Percentiles rank a stretch among this genome's conserved stretches.
phyloP scores from a whole-genome alignment of 1,140 invertebrate species.

The Drosophila cardini region DNA sequence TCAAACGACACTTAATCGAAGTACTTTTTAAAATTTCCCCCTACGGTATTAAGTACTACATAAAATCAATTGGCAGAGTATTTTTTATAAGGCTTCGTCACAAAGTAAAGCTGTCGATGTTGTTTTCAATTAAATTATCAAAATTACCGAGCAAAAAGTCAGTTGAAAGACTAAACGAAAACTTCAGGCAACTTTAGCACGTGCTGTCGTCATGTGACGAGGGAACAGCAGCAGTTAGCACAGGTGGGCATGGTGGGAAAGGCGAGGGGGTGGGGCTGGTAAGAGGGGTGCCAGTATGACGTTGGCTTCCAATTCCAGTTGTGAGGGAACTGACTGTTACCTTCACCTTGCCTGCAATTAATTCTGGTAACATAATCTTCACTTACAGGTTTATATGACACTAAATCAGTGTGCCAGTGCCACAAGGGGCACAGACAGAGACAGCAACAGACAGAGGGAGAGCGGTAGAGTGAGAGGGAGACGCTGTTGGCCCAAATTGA shows the following conservation, averaged over 20 bases:
- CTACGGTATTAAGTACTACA: conserved; percentile 6
- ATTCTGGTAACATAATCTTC: conserved; percentile 83
- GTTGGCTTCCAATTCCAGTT: conserved; percentile 17
- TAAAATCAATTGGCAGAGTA: conserved; percentile 72
- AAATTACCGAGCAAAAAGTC: conserved; percentile 51
- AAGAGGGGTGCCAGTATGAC: not conserved
- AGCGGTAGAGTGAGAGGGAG: not conserved
- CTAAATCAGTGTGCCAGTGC: conserved; percentile 71
- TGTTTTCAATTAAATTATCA: conserved; percentile 82
- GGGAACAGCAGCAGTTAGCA: conserved; percentile 29
- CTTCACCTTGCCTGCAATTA: conserved; percentile 80
- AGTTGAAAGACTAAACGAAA: conserved; percentile 19
- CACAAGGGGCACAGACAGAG: conserved; percentile 7
- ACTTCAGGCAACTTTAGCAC: conserved; percentile 58
- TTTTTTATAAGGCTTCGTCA: conserved; percentile 66
- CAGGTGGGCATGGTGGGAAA: not conserved
- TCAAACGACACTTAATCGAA: conserved; percentile 61
- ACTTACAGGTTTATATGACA: conserved; percentile 83
- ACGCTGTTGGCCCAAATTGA: conserved; percentile 27
- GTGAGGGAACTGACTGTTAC: conserved; percentile 45
- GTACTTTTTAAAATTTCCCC: conserved; percentile 35
- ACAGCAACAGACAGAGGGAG: too few relatives aligned
- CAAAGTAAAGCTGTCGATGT: conserved; percentile 61
- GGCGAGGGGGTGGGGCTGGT: not conserved
- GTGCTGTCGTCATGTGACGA: conserved; percentile 64